These are phyloP conservation scores for Setipinna tenuifilis DNA, from an alignment of 2,797 vertebrate genomes.

Conservation along the genomic window DNA sequence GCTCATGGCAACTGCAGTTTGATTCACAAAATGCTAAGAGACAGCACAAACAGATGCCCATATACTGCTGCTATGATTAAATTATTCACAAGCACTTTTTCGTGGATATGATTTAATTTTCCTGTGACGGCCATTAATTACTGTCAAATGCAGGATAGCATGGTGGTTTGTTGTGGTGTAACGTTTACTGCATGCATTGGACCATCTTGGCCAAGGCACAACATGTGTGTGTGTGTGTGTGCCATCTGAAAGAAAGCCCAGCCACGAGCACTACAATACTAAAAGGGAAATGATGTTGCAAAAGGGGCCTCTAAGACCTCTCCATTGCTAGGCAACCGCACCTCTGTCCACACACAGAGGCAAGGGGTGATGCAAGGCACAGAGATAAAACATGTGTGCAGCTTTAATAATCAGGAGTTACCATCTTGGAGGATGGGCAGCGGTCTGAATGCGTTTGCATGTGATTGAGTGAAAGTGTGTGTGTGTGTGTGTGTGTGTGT, in stretches of 20 bases:
- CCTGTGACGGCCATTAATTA: neutral
- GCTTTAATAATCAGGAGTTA: neutral
- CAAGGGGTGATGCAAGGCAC: conserved; percentile 49
- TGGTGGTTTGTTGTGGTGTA: neutral
- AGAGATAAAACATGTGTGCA: neutral
- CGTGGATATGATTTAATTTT: neutral
- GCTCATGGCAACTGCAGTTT: neutral
- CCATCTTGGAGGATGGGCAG: neutral
- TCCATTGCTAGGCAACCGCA: conserved; percentile 61
- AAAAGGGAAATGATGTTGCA: conserved; percentile 75
- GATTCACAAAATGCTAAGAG: neutral
- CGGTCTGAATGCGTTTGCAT: neutral
- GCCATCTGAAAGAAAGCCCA: neutral
- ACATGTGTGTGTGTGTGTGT: neutral
- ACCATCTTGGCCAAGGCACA: neutral
- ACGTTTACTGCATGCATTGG: neutral
- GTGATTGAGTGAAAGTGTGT: neutral
- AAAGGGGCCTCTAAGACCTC: conserved; percentile 61
- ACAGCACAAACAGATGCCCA: neutral
- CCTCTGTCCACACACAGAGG: conserved; percentile 56
- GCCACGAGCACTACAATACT: conserved; percentile 42
- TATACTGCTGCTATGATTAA: neutral
- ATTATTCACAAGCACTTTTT: neutral
- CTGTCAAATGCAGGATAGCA: neutral
- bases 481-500: neutral